phyloP scores from a whole-genome alignment of 1,140 invertebrate species.

The Bombus superbus region DNA sequence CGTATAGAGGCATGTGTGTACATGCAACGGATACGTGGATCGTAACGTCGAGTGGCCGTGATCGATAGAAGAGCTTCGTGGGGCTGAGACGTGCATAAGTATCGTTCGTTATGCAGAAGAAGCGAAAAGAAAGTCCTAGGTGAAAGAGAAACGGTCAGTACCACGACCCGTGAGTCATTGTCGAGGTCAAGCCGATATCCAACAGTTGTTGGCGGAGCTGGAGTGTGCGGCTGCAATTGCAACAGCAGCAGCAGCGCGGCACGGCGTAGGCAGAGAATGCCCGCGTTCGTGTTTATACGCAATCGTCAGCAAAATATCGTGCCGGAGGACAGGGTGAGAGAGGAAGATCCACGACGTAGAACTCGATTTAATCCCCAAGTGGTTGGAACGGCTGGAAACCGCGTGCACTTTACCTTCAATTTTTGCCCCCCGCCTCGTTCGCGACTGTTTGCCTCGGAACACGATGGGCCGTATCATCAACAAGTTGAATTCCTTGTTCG shows the following conservation, averaged over 20 bases:
- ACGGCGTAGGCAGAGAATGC: conserved; percentile 14
- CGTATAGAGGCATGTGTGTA: background rate
- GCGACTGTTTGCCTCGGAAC: background rate
- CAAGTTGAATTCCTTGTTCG: background rate
- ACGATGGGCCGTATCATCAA: background rate
- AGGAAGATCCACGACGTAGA: background rate
- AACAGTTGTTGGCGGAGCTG: conserved; percentile 11
- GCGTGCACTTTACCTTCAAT: background rate
- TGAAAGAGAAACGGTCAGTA: conserved; percentile 46
- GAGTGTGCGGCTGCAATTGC: conserved; percentile 3
- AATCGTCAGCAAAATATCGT: conserved; percentile 30
- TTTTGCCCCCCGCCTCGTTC: background rate
- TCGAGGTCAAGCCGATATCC: conserved; percentile 48
- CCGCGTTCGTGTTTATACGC: background rate
- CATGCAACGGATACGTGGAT: background rate
- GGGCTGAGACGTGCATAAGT: background rate
- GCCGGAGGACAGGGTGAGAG: background rate
- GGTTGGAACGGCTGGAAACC: background rate
- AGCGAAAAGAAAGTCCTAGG: conserved; percentile 25
- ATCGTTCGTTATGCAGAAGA: background rate
- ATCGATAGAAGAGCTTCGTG: conserved; percentile 24
- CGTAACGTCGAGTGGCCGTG: background rate
- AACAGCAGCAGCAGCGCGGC: background rate
- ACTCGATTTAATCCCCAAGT: background rate
- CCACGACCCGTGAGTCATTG: conserved; percentile 52